Base-by-base conservation (phyloP, 2,797 vertebrate genomes). In the Enoplosus armatus region DNA sequence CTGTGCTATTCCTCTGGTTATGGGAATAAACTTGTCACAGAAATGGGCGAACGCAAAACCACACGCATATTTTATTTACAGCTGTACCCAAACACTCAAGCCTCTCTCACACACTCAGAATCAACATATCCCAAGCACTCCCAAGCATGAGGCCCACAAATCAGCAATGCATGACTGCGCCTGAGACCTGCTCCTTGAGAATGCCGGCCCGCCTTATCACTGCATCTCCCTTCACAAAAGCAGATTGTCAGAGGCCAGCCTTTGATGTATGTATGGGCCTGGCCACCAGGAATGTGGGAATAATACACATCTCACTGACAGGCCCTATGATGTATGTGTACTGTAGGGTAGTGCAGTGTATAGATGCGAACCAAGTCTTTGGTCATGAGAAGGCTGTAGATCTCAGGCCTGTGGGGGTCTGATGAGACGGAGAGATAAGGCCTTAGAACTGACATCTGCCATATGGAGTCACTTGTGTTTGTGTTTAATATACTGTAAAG, bases 251-350 rank as follows among this genome's bases (percentile, higher is more conserved):
- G 82, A 86, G 88, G 80, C 73, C 68, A 20, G 75, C 71, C 92
- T 95, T 94, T 95, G 92, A 95, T 93, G 91, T 90, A 88, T 90
- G 83, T 79, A 86, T 80, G 89, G 91, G 88, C 72, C 74, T 82
- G 89, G 91, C 87, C 89, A 86, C 86, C 80, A 92, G 91, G 94
- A 95, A 94, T 93, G 93, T 94, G 85, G 92, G 88, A 92, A 93
- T 93, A 90, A 92, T 86, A 90, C 87, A 84, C 83, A 90, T 93
- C 80, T 81, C 77, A 59, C 86, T 85, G 87, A 91, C 88, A 88
- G 84, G 78, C 77, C 56, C 75, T 78, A 35, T 90, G 86, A 92
- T 94, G 80, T 69, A 87, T 87, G 78, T 77, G 62, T 86, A 83
- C 86, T 86, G 83, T 88, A 63, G 71, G 58, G 75, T n/a, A 59